Base-by-base conservation (phyloP, 1,140 invertebrate species). In the Hylyphantes graminicola region DNA sequence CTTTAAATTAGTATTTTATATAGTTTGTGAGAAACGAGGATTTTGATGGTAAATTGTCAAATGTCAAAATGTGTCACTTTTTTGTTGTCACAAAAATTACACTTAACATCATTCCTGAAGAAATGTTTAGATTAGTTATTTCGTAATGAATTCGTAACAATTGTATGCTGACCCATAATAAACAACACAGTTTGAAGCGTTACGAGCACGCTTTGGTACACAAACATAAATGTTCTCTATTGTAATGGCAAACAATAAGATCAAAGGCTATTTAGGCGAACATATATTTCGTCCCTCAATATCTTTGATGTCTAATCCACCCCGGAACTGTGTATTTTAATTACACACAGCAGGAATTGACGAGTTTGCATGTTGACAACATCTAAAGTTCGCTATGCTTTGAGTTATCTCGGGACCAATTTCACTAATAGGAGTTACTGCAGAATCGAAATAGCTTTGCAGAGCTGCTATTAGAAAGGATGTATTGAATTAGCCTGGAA, bases 271-370 rank as follows among this genome's bases (percentile, higher is more conserved):
- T 80, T 70, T 70, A 70, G 50, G 53, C 57, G 51, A 70, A 13
- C 77, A 70, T 70, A 59, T 70, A 51, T 6, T 15, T 15, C 7
- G 64, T 48, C 57, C n/a, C 13, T 80, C 48, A 35, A 80, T 67
- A 78, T 57, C 51, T 70, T 65, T 65, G 7, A n/a, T 70, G 54
- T 80, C 19, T 50, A 35, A n/a, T 35, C 13, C 17, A 55, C 51
- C 59, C 61, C 61, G 15, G 10, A 53, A 13, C 19, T 70, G 53
- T 13, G 17, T 35, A 51, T 50, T 70, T 80, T 70, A 67, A 80
- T 80, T 80, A 80, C 77, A 80, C 53, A 70, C 19, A 65, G 50
- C 17, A 70, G 48, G 19, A 57, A 54, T 59, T 68, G 77, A 70
- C 54, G 59, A 76, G 59, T 10, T 21, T 57, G 10, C 17, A 59